Base-by-base conservation (phyloP, 1,140 invertebrate species). In the Acromyrmex heyeri region DNA sequence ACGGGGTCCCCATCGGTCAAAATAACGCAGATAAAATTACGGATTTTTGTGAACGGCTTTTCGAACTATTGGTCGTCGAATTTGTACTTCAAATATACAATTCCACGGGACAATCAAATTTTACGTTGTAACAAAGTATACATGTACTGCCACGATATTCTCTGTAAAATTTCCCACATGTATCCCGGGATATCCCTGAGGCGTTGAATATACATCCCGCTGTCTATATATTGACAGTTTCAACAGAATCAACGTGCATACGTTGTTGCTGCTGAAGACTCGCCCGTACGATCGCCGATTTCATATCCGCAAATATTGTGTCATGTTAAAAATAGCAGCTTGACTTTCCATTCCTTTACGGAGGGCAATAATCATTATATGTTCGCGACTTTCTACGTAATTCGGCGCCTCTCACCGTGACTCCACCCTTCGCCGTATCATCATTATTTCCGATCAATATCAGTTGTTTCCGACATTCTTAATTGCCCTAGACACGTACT, bases 341-440 rank as follows among this genome's bases (percentile, higher is more conserved):
- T 78, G 64, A 88, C 83, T 90, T 89, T 89, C 85, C 70, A 86
- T 34, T 90, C 79, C 76, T 90, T 90, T 76, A 77, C 78, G 83
- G 83, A 89, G 75, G 72, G 70, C 87, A 82, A 88, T 44, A 10
- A 44, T 44, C 38, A 16, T 72, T 77, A 79, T 88, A 70, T 30
- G 82, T 55, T 70, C 44, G 67, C n/a, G 16, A 90, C 83, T 90
- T 90, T 88, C 87, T 90, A 90, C 65, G 59, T 75, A 88, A 30
- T 34, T 89, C 72, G 14, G 50, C 79, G 53, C 72, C 75, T 85
- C 78, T 87, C 88, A 90, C 81, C 62, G 30, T 62, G 44, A 24
- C 67, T 79, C 70, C 75, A 77, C 77, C 77, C 62, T 82, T 89
- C 69, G 53, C 55, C 14, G 14, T 65, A 65, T 72, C 69, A n/a